Base-by-base conservation (phyloP, 2,888 invertebrate genomes). In the Yponomeuta evonymella region DNA sequence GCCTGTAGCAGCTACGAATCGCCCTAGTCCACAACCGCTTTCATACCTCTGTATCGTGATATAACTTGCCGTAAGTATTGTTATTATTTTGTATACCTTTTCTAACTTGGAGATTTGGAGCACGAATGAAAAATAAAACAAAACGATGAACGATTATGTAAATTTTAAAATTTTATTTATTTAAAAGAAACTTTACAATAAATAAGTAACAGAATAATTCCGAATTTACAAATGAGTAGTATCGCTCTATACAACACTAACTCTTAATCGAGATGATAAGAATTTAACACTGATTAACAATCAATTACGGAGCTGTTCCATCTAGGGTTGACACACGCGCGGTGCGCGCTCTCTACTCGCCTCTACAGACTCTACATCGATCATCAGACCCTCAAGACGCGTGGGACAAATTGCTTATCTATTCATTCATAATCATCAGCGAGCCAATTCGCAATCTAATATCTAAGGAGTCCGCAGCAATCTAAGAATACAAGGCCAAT, bases 181-280 rank as follows among this genome's bases (percentile, higher is more conserved):
- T 86, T 81, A 90, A 58, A 91, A 89, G 90, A 89, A 92, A 92
- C 81, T 86, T 90, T 90, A 91, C 90, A 88, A 85, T 89, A 83
- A 23, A 86, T 63, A 62, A 67, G 11, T 87, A 91, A 91, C 90
- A 90, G 83, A 91, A 92, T 87, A 88, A 88, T 88, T 90, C 84
- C 86, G 88, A 89, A 87, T 86, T 89, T 88, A 88, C 86, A 92
- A 91, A 91, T 88, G 77, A 90, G 90, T 85, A 83, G 80, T 90
- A 90, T 83, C 84, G 81, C 88, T 90, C 90, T 91, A 91, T 91
- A 92, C 92, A 91, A 90, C 90, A 92, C 89, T 88, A 88, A 90
- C 89, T 88, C 88, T 90, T 90, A 91, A 89, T 89, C 88, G 88
- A 90, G 90, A 90, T 85, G 85, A 89, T 86, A 89, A 90, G 89